phyloP scores from a whole-genome alignment of 1,140 invertebrate species.

The Magallana angulata region DNA sequence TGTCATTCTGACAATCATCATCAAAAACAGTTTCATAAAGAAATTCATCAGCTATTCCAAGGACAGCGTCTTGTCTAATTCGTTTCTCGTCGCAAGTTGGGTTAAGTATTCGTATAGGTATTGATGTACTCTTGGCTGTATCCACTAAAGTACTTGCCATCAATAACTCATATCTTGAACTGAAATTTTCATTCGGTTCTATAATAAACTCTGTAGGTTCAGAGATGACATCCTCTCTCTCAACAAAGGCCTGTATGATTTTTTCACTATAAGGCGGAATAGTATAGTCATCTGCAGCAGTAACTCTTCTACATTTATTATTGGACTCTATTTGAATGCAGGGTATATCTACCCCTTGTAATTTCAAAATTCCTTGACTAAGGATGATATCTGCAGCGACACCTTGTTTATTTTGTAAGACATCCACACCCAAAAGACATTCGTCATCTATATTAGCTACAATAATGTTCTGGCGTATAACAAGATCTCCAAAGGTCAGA shows the following conservation, averaged over 20 bases:
- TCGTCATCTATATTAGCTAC: not conserved
- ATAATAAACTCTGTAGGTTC: constrained; percentile 8
- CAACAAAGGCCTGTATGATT: constrained; percentile 11
- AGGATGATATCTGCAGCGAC: not conserved
- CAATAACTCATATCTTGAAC: not conserved
- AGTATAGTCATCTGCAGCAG: not conserved
- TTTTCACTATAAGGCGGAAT: not conserved
- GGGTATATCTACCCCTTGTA: not conserved
- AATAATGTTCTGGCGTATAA: not conserved
- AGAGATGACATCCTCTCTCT: not conserved
- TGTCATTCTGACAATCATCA: too few relatives aligned
- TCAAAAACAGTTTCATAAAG: too few relatives aligned
- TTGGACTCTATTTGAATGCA: too few relatives aligned
- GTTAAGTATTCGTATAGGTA: constrained; percentile 5
- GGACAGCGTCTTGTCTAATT: not conserved
- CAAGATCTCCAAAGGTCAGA: not conserved
- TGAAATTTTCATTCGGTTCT: constrained; percentile 30
- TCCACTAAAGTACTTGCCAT: constrained; percentile 44
- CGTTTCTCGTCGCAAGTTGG: not conserved
- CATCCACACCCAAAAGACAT: not conserved
- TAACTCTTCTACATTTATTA: not conserved
- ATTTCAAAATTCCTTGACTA: too few relatives aligned
- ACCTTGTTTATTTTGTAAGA: not conserved
- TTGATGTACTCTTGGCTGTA: not conserved
- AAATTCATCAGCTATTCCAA: too few relatives aligned